A percentile compares a stretch with the other conserved stretches of the same genome.
Evolutionary conservation across 2,113 vertebrate species (phyloP).

Genomic region (Onychostruthus taczanowskii): DNA sequence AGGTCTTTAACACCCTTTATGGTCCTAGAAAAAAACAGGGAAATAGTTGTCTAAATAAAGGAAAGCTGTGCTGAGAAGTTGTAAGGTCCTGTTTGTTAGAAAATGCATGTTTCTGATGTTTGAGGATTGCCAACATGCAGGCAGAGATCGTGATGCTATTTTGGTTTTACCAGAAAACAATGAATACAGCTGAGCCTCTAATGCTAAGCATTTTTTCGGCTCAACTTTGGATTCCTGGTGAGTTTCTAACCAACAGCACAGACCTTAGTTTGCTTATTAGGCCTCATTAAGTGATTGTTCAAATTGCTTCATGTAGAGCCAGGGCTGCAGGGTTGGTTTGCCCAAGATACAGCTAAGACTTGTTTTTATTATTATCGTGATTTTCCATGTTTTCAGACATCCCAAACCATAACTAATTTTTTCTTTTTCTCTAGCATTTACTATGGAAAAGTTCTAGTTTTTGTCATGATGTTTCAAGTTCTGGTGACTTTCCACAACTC

Average conservation of each 20-base stretch:
- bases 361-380: neutral
- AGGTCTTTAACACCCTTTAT: neutral
- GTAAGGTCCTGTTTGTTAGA: neutral
- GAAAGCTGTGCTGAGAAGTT: neutral
- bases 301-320: slow-evolving; percentile 8
- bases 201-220: neutral
- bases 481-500: neutral
- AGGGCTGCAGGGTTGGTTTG: neutral
- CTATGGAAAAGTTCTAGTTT: neutral
- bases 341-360: neutral
- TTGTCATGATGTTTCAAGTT: neutral
- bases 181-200: neutral
- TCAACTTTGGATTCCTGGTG: neutral
- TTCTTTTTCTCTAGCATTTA: neutral
- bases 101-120: neutral
- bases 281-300: neutral
- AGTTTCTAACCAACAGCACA: slow-evolving; percentile 1
- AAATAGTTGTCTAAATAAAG: neutral
- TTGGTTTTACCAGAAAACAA: slow-evolving; percentile 45
- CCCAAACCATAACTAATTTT: neutral
- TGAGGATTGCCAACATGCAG: neutral
- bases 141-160: neutral
- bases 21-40: neutral
- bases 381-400: slow-evolving; percentile 8
- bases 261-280: neutral